Evolutionary conservation across 2,797 vertebrate species (phyloP).

Genomic region (Ctenopoma multispine): DNA sequence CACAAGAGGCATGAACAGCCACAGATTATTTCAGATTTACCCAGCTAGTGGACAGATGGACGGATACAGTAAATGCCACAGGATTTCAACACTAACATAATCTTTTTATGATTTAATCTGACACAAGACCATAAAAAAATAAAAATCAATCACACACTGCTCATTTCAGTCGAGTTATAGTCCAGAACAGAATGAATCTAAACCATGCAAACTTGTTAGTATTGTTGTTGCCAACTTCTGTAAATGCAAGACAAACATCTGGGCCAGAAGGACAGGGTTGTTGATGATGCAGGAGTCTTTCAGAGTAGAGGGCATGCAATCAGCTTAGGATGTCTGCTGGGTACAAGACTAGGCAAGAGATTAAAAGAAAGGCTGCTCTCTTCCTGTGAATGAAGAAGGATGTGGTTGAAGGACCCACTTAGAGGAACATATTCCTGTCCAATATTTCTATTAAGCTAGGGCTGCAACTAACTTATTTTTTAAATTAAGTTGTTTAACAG

Average conservation of each 20-base stretch:
- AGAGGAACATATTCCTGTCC: not conserved
- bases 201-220: not conserved
- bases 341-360: constrained; percentile 22
- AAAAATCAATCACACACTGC: not conserved
- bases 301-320: constrained; percentile 48
- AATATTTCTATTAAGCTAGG: too few relatives aligned
- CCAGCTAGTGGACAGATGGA: constrained; percentile 43
- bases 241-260: too few relatives aligned
- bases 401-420: not conserved
- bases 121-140: not conserved
- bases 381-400: constrained; percentile 33
- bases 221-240: constrained; percentile 8
- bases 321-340: constrained; percentile 43
- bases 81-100: constrained; percentile 22
- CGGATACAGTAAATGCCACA: constrained; percentile 14
- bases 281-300: constrained; percentile 20
- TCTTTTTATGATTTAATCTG: constrained; percentile 10
- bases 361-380: constrained; percentile 46
- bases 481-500: too few relatives aligned
- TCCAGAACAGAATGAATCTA: not conserved
- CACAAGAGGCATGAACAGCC: constrained; percentile 18
- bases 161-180: too few relatives aligned
- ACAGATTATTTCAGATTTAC: constrained; percentile 36
- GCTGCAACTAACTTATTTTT: too few relatives aligned
- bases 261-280: not conserved